Base-by-base conservation (phyloP, 2,888 invertebrate species). In the Lasioglossum villosulum region DNA sequence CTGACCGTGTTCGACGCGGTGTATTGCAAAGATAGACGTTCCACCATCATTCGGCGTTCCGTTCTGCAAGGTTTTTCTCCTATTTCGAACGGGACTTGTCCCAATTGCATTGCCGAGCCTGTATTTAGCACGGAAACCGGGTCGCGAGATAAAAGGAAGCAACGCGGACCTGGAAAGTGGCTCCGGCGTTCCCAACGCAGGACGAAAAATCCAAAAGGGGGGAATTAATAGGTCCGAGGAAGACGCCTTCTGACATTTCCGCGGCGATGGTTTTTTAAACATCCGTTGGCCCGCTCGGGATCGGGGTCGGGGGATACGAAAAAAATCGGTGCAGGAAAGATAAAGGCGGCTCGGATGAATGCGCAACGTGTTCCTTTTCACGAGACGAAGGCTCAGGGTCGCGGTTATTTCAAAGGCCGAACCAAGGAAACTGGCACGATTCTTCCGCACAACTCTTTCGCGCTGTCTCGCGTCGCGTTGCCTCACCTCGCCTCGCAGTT, bases 351-450 rank as follows among this genome's bases (percentile, higher is more conserved):
- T 30, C 63, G 84, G 42, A 88, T 82, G 88, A 89, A 90, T 89
- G 72, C 82, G 42, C 16, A 12, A 80, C 72, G 87, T 76, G 78
- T 87, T 82, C 82, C 73, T 78, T 56, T 71, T 66, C 76, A 23
- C 80, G 85, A 80, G 84, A 83, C 76, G 83, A 83, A 80, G 30
- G 78, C 84, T 74, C 84, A 89, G 85, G 85, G 81, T 88, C 87
- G 89, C 80, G 74, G 85, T 89, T 86, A 86, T 86, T 82, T 91
- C 77, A 80, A 88, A 86, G 75, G 78, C 83, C 78, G 79, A 82
- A 79, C 82, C 77, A 63, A 83, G 81, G 70, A 88, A 90, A 90
- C 86, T 89, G 75, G 88, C 87, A 81, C 89, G 91, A 89, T 86
- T 78, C 75, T 81, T 63, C 52, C 37, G 66, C 34, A 45, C 80